Percentiles rank a stretch among this genome's conserved stretches.
phyloP scores from a whole-genome alignment of 2,888 invertebrate species.

The Tinea semifulvella region DNA sequence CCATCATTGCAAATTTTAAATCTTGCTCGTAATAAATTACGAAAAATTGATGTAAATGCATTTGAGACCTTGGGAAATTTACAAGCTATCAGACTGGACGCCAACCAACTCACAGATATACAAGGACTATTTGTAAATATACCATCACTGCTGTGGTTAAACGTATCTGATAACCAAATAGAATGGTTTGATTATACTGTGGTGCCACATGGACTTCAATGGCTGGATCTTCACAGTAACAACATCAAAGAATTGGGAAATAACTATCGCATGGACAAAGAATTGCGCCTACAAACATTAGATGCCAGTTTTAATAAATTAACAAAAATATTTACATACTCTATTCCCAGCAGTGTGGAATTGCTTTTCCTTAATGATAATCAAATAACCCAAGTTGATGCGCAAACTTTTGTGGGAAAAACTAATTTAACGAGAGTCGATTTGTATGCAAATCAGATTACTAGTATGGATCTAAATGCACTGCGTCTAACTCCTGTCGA shows the following conservation, averaged over 20 bases:
- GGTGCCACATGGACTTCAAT: constrained; percentile 83
- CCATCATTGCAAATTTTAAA: constrained; percentile 87
- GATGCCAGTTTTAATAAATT: constrained; percentile 93
- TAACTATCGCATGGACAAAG: constrained; percentile 73
- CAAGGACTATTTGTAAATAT: constrained; percentile 86
- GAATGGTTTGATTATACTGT: constrained; percentile 89
- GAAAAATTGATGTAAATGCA: constrained; percentile 79
- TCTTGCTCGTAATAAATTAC: constrained; percentile 85
- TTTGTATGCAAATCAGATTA: constrained; percentile 91
- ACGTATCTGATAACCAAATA: constrained; percentile 90
- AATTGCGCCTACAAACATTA: constrained; percentile 80
- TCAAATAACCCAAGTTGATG: constrained; percentile 83
- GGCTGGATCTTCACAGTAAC: constrained; percentile 92
- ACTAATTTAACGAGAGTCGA: constrained; percentile 89
- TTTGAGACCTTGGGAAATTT: constrained; percentile 82
- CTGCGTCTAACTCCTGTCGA: constrained; percentile 83
- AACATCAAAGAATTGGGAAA: constrained; percentile 81
- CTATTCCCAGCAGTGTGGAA: constrained; percentile 87
- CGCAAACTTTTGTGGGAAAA: constrained; percentile 90
- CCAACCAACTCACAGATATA: constrained; percentile 83
- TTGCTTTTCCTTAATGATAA: constrained; percentile 90
- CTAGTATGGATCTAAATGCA: constrained; percentile 89
- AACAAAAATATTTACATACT: constrained; percentile 75
- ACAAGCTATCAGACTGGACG: constrained; percentile 87
- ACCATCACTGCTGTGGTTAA: constrained; percentile 85